Conservation (phyloP, 37 sponge, comb jelly and placozoan species). For the Tethya wilhelma region DNA sequence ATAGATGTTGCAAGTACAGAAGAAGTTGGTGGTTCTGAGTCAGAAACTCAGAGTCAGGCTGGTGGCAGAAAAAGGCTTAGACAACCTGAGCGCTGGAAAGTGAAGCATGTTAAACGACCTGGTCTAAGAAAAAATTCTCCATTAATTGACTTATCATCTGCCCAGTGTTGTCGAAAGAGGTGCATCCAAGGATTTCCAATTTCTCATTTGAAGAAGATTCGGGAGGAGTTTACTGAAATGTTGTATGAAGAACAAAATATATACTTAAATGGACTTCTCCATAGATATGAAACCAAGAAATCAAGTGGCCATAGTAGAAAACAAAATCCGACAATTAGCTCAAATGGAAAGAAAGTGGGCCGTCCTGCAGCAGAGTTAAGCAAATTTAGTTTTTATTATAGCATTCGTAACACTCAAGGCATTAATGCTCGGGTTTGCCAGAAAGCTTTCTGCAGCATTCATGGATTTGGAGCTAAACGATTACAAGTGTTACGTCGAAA, state of each 20-base stretch:
- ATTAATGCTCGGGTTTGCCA: conserved; percentile 51
- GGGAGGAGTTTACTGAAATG: conserved; percentile 34
- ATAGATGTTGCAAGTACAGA: no score
- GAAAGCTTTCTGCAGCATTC: conserved; percentile 40
- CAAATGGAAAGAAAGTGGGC: conserved; percentile 39
- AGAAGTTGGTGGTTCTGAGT: no score
- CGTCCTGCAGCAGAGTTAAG: conserved; percentile 65
- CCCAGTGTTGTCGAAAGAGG: conserved; percentile 30
- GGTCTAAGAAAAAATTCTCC: conserved; percentile 45
- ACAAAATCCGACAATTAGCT: conserved; percentile 22
- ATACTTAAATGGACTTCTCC: conserved; percentile 46
- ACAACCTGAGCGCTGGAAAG: conserved; percentile 27
- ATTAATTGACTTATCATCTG: background rate
- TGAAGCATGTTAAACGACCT: conserved; percentile 26
- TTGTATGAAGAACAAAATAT: conserved; percentile 52
- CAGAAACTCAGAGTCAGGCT: no score
- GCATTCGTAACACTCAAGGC: conserved; percentile 25
- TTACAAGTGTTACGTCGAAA: conserved; percentile 49
- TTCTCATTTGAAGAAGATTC: conserved; percentile 20
- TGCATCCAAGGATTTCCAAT: conserved; percentile 25
- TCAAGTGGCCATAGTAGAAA: conserved; percentile 48
- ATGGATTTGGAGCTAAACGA: conserved; percentile 61
- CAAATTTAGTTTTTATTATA: conserved; percentile 37
- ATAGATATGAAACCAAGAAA: conserved; percentile 34
- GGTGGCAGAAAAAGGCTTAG: conserved; percentile 7